Evolutionary conservation across 2,888 invertebrate genomes (phyloP), one percentile per base, ranked within the genome.

Genomic region (Andrena hattorfiana): DNA sequence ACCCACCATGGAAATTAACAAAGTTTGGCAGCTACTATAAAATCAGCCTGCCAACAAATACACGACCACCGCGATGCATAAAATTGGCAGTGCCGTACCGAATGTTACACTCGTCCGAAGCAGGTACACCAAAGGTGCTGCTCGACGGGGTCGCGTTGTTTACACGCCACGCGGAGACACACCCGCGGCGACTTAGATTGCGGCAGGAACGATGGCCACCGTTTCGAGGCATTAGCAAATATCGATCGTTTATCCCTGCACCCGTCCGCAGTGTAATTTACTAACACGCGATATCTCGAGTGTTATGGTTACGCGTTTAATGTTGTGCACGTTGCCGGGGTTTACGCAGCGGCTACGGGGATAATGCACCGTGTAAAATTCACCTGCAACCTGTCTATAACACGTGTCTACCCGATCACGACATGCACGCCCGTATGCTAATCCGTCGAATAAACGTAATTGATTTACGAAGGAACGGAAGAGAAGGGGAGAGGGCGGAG

Each of bases 231-330:
- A 80, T 82, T 74, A 74, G 62, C 67, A 54, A 67, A 74, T 80
- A 82, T 82, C 74, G 81, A 82, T 80, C 81, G 70, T 74, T 56
- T 81, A 26, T 72, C 72, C 67, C 16, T 2, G 5, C 30, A 35
- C 28, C 16, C 42, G 26, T 64, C 59, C n/a, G 20, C 51, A 35
- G 59, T 59, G 66, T 70, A 74, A 79, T 70, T 79, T 62, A 79
- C 13, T 35, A 28, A 23, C 74, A 74, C 80, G 74, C 67, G 67
- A 49, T 80, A 74, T 71, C 66, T 56, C 62, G 70, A 74, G 62
- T 80, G 80, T 82, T 79, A 70, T 81, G 70, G 81, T 70, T 71
- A 56, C 74, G 49, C 70, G 74, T 62, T 42, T 82, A 67, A 82
- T 80, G 66, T 48, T 42, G 13, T 48, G 70, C 80, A 66, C 35